phyloP scores from a whole-genome alignment of 2,888 invertebrate species.

The Callimorpha dominula region DNA sequence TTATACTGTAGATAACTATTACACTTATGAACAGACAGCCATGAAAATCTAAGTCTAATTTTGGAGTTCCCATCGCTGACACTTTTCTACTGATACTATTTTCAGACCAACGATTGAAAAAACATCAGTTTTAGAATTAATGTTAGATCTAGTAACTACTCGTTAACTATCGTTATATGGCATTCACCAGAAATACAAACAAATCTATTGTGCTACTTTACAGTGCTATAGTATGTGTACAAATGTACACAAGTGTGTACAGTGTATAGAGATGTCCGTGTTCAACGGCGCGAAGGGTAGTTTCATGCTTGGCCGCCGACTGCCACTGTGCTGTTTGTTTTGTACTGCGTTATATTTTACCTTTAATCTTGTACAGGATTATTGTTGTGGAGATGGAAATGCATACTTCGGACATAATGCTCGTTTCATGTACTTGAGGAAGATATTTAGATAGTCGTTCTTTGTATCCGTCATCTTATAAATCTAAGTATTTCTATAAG shows the following conservation, averaged over 20 bases:
- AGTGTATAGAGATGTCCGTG: slow-evolving; percentile 59
- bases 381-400: slow-evolving; percentile 5
- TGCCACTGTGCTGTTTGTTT: slow-evolving; percentile 49
- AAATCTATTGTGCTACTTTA: slow-evolving; percentile 24
- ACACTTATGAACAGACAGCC: too few species aligned
- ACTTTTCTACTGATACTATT: too few species aligned
- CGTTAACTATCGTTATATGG: too few species aligned
- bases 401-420: not conserved
- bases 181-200: not conserved
- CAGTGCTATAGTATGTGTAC: not conserved
- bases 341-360: slow-evolving; percentile 47
- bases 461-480: not conserved
- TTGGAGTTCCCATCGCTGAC: too few species aligned
- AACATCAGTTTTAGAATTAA: too few species aligned
- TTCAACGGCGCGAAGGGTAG: slow-evolving; percentile 64
- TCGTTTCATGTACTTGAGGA: not conserved
- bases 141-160: too few species aligned
- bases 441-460: not conserved
- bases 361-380: slow-evolving; percentile 25
- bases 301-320: slow-evolving; percentile 65
- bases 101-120: too few species aligned
- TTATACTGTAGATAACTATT: too few species aligned
- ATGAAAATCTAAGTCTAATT: too few species aligned
- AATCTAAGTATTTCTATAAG: not conserved
- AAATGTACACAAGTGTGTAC: slow-evolving; percentile 25